These are phyloP conservation scores for Chiloscyllium punctatum DNA, from an alignment of 2,797 vertebrate genomes.

Conservation along the genomic window DNA sequence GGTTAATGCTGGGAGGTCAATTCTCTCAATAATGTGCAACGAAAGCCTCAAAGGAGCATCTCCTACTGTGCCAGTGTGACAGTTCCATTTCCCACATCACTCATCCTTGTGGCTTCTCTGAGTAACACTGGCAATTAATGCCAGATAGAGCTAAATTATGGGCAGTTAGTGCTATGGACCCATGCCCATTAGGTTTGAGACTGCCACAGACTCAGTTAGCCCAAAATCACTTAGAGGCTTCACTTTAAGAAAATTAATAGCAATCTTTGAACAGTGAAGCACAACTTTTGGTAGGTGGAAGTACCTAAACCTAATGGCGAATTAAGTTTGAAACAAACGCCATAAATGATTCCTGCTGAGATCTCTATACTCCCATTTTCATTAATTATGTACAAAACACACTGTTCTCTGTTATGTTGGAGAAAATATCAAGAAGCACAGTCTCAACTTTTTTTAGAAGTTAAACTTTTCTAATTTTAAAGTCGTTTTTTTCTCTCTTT, in stretches of 20 bases:
- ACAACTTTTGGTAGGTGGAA: not conserved
- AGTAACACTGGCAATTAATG: conserved; percentile 31
- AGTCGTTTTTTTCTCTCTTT: not conserved
- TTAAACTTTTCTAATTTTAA: not conserved
- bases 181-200: not conserved
- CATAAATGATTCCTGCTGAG: not conserved
- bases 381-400: not conserved
- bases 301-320: not conserved
- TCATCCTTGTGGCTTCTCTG: conserved; percentile 19
- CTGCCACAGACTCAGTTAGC: not conserved
- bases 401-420: not conserved
- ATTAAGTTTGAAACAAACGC: conserved; percentile 4
- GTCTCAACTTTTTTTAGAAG: not conserved
- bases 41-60: conserved; percentile 31
- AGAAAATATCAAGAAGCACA: not conserved
- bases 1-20: conserved; percentile 29
- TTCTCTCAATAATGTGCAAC: conserved; percentile 19
- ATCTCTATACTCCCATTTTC: not conserved
- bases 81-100: conserved; percentile 26
- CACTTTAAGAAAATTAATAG: not conserved
- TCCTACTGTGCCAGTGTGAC: conserved; percentile 28
- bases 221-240: not conserved
- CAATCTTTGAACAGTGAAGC: not conserved
- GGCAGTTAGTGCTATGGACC: conserved; percentile 16
- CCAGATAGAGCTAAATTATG: conserved; percentile 30